Conservation (phyloP, 2,113 vertebrate species). For the Ictidomys tridecemlineatus region DNA sequence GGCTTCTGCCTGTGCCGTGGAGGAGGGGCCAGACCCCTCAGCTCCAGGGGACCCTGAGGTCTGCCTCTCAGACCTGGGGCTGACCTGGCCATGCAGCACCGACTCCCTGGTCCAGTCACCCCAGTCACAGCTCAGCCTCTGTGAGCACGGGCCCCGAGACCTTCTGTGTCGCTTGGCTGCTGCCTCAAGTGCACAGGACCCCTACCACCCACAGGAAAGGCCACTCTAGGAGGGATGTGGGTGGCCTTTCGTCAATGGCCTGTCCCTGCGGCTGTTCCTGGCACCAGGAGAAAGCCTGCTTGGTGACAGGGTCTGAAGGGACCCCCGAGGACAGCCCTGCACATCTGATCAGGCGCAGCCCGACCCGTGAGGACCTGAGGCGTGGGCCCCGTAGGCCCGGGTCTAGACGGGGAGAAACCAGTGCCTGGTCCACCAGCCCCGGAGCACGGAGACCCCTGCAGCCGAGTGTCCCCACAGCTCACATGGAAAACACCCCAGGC, state of each 20-base stretch:
- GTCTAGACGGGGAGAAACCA: too few relatives aligned
- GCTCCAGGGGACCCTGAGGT: fast-evolving
- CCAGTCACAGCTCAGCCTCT: too few relatives aligned
- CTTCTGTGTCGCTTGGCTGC: not conserved
- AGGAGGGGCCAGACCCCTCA: not conserved
- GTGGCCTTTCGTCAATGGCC: too few relatives aligned
- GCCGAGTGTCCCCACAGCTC: too few relatives aligned
- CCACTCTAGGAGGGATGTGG: not conserved
- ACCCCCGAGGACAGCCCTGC: not conserved
- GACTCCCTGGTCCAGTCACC: not conserved
- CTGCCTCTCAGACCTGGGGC: not conserved
- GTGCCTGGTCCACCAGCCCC: too few relatives aligned
- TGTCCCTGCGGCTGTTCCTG: not conserved
- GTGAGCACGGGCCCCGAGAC: not conserved
- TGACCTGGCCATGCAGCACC: not conserved
- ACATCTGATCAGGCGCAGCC: not conserved
- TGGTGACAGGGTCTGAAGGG: not conserved
- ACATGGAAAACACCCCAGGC: too few relatives aligned
- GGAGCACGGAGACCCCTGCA: too few relatives aligned
- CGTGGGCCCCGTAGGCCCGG: too few relatives aligned
- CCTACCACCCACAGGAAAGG: not conserved
- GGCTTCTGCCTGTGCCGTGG: not conserved
- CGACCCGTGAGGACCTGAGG: too few relatives aligned
- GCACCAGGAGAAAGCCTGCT: not conserved
- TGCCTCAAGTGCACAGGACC: not conserved